Evolutionary conservation across 2,113 vertebrate genomes (phyloP), one percentile per base, ranked within the genome.

Genomic region (Aldabrachelys gigantea): DNA sequence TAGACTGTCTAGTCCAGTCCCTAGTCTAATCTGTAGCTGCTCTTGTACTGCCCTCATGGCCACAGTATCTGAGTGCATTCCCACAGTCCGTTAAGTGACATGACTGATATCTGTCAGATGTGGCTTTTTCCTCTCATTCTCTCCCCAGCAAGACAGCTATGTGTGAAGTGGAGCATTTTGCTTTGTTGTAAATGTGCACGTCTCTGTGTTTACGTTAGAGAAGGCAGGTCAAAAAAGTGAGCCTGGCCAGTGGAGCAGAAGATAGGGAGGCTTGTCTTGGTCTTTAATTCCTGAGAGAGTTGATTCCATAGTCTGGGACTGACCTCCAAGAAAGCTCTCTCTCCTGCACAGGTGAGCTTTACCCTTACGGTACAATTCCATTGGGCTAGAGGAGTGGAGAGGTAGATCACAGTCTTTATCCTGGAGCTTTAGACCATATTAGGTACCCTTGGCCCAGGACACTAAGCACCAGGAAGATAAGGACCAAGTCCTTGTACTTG

Each of bases 91-190:
- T 69, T 69, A 69, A 69, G 35, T 38, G 65, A 69, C 35, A 22
- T 69, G 65, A 69, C 19, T 69, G 19, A 69, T 69, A n/a, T 69
- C 16, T 69, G 17, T 38, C 65, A n/a, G 35, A 22, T 4, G 17
- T 21, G 35, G 35, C 65, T n/a, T 69, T 69, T 69, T 38, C 35
- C 65, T 69, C 31, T 62, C 65, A 38, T 9, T 8, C 35, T 69
- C 35, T 65, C 17, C 19, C 65, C 65, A 69, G 65, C 17, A 38
- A 38, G 44, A 31, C 41, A 31, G 47, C 6, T 21, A 25, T 12
- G 57, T 31, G 13, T 0, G 8, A 29, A 38, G 38, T 27, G 7
- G 9, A 21, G 14, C 11, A 4, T 13, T 31, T 5, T 13, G 1
- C 4, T 6, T 9, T 31, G 35, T 49, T 78, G 8, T 38, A 81